phyloP scores from a whole-genome alignment of 2,888 invertebrate species.

The Mythimna pallens region DNA sequence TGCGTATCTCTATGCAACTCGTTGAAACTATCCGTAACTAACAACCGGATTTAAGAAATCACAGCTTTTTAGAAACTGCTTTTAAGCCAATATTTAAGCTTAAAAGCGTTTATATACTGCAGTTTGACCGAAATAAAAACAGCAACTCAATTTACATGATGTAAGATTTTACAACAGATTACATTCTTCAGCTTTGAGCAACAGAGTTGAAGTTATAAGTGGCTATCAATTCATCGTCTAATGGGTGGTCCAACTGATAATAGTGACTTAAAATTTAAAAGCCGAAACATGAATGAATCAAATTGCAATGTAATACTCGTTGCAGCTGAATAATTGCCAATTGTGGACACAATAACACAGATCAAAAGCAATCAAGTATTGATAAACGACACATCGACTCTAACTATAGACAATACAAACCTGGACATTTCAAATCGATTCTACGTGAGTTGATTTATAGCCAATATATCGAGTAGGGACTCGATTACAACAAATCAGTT shows the following conservation, averaged over 20 bases:
- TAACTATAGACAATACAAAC: slow-evolving; percentile 39
- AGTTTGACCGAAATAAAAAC: neutral
- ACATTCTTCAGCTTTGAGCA: neutral
- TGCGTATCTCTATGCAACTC: neutral
- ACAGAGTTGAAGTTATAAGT: neutral
- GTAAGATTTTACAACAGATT: neutral
- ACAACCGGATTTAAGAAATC: neutral
- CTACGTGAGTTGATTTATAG: slow-evolving; percentile 59
- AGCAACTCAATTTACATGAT: neutral
- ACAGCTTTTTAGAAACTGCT: neutral
- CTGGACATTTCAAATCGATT: slow-evolving; percentile 47
- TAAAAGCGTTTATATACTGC: neutral
- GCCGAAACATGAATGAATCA: neutral
- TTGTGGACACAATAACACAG: slow-evolving; percentile 35
- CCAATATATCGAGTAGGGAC: slow-evolving; percentile 52
- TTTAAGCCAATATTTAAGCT: neutral
- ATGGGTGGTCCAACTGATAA: neutral
- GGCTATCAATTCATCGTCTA: neutral
- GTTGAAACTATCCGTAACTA: neutral
- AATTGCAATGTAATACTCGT: slow-evolving; percentile 5
- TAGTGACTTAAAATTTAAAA: neutral
- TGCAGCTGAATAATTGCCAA: slow-evolving; percentile 38
- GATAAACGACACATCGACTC: slow-evolving; percentile 26
- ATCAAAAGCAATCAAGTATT: slow-evolving; percentile 43
- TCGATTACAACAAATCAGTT: slow-evolving; percentile 61